Evolutionary conservation across 2,888 invertebrate species (phyloP).

Genomic region (Agriopis marginaria): DNA sequence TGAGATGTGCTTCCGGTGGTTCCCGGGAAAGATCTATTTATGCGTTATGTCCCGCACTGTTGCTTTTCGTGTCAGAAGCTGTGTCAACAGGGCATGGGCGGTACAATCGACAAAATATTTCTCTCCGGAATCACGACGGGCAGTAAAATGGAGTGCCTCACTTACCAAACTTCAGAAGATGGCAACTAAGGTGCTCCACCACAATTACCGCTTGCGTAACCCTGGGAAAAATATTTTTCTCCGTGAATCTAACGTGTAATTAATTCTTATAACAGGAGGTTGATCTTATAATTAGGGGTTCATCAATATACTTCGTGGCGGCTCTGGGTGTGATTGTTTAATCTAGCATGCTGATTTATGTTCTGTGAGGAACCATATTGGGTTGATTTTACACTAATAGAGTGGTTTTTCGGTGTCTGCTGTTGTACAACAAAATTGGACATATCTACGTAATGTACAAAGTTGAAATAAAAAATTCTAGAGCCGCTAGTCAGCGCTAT

Average conservation of each 20-base stretch:
- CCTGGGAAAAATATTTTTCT: slow-evolving; percentile 86
- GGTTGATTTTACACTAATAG: slow-evolving; percentile 60
- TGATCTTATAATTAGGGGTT: slow-evolving; percentile 70
- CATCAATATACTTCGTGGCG: slow-evolving; percentile 71
- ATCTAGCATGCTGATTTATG: slow-evolving; percentile 76
- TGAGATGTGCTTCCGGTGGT: slow-evolving; percentile 81
- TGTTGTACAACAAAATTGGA: slow-evolving; percentile 61
- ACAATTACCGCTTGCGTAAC: slow-evolving; percentile 87
- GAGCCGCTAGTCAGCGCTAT: slow-evolving; percentile 77
- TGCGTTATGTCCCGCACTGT: slow-evolving; percentile 83
- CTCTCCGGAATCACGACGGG: slow-evolving; percentile 86
- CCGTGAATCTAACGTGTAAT: slow-evolving; percentile 87
- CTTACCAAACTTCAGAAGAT: slow-evolving; percentile 86
- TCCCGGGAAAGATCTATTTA: slow-evolving; percentile 86
- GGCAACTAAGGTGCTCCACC: slow-evolving; percentile 87
- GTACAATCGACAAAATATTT: slow-evolving; percentile 86
- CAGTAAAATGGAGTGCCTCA: slow-evolving; percentile 86
- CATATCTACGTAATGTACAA: slow-evolving; percentile 67
- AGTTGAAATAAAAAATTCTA: slow-evolving; percentile 70
- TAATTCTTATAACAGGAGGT: slow-evolving; percentile 80
- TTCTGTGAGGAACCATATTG: slow-evolving; percentile 64
- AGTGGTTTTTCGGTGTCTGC: slow-evolving; percentile 61
- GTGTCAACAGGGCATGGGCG: slow-evolving; percentile 79
- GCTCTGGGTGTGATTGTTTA: slow-evolving; percentile 75
- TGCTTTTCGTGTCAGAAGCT: slow-evolving; percentile 76